A percentile compares a stretch with the other conserved stretches of the same genome.
These are phyloP conservation scores for Thyatira batis DNA, from an alignment of 2,888 invertebrate genomes.

Conservation along the genomic window DNA sequence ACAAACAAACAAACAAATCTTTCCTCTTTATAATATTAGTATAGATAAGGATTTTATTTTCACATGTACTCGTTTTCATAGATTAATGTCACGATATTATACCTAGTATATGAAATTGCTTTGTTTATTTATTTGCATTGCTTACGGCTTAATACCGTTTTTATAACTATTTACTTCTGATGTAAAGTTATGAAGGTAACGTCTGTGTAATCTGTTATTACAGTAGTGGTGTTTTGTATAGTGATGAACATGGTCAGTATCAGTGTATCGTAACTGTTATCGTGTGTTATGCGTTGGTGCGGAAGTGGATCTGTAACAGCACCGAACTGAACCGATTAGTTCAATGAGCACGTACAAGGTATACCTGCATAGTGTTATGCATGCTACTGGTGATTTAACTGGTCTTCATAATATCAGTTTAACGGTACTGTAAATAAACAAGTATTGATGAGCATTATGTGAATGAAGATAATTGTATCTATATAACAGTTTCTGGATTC, in stretches of 20 bases:
- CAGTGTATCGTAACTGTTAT: slow-evolving; percentile 19
- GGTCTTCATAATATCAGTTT: slow-evolving; percentile 9
- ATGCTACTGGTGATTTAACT: slow-evolving; percentile 25
- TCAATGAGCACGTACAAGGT: slow-evolving; percentile 17
- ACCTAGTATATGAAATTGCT: too few relatives aligned
- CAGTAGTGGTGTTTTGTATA: neutral
- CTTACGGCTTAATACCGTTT: neutral
- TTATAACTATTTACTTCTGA: neutral
- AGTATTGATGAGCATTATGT: slow-evolving; percentile 9
- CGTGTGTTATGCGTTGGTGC: slow-evolving; percentile 20
- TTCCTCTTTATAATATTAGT: too few relatives aligned
- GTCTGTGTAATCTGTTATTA: neutral
- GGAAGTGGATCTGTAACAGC: slow-evolving; percentile 25
- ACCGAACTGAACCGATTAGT: slow-evolving; percentile 13
- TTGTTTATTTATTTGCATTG: too few relatives aligned
- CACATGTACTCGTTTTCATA: neutral
- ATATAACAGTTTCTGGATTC: neutral
- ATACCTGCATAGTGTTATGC: too few relatives aligned
- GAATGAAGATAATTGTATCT: neutral
- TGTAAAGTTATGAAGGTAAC: neutral
- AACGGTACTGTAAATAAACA: slow-evolving; percentile 12
- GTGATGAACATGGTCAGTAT: slow-evolving; percentile 7
- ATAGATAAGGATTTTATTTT: slow-evolving; percentile 18
- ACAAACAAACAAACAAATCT: too few relatives aligned
- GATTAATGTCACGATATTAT: too few relatives aligned